phyloP scores from a whole-genome alignment of 2,113 vertebrate species.

The Carassius gibelio region DNA sequence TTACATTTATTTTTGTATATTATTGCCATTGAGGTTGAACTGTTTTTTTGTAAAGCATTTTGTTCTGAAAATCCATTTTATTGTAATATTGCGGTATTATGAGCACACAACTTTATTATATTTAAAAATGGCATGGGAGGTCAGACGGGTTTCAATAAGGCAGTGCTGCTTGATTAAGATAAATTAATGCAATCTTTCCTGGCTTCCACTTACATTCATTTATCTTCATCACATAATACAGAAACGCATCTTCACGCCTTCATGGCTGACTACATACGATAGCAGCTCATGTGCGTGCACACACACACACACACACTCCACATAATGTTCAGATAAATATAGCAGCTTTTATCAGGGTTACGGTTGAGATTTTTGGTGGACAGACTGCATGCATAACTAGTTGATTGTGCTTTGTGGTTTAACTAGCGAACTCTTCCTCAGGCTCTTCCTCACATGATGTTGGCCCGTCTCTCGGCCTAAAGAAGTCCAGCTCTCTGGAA shows the following conservation, averaged over 20 bases:
- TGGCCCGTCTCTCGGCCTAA: conserved; percentile 84
- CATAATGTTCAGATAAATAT: background rate
- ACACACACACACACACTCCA: background rate
- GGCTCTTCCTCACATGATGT: conserved; percentile 85
- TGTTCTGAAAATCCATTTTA: background rate
- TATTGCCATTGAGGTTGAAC: no score
- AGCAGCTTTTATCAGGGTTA: background rate
- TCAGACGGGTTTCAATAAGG: conserved; percentile 51
- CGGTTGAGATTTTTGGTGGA: background rate
- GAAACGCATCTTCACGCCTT: conserved; percentile 42
- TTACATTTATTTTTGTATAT: background rate
- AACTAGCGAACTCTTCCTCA: conserved; percentile 60
- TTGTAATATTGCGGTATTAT: background rate
- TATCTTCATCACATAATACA: conserved; percentile 45
- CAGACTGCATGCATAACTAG: background rate
- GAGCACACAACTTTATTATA: background rate
- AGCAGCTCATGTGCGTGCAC: background rate
- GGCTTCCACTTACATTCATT: conserved; percentile 59
- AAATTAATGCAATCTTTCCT: conserved; percentile 55
- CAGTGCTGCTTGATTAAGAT: conserved; percentile 62
- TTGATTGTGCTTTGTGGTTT: background rate
- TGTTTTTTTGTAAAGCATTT: background rate
- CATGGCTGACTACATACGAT: conserved; percentile 5
- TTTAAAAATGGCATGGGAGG: conserved; percentile 15
- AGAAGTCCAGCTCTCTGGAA: conserved; percentile 88